A percentile compares a stretch with the other conserved stretches of the same genome.
These are phyloP conservation scores for Drosophila austrosaltans DNA, from an alignment of 2,888 invertebrate species.

Conservation along the genomic window DNA sequence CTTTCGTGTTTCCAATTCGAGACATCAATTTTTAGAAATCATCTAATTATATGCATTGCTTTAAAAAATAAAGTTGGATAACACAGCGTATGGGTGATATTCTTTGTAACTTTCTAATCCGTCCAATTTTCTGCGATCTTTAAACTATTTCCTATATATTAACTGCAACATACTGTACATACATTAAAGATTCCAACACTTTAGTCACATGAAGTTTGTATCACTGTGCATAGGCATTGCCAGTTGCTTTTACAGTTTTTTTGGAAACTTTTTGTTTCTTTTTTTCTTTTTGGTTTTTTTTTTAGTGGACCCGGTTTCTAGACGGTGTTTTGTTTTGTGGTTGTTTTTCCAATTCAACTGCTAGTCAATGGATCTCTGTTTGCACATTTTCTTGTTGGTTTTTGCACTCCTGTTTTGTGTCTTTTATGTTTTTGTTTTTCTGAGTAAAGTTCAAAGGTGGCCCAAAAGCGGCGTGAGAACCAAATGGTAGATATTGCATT, in stretches of 20 bases:
- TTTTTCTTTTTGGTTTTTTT: slow-evolving; percentile 34
- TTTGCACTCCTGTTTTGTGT: slow-evolving; percentile 68
- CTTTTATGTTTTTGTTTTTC: neutral
- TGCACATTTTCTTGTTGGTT: slow-evolving; percentile 52
- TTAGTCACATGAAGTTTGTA: neutral
- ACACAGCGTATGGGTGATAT: neutral
- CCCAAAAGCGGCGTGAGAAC: slow-evolving; percentile 63
- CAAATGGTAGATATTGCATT: slow-evolving; percentile 39
- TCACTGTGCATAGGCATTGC: slow-evolving; percentile 49
- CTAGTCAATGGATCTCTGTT: slow-evolving; percentile 69
- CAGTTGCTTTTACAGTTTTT: slow-evolving; percentile 66
- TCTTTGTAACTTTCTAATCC: neutral
- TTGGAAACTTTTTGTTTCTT: slow-evolving; percentile 43
- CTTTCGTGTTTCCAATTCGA: too few species aligned
- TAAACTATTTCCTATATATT: neutral
- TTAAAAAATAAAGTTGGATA: neutral
- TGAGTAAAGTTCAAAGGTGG: slow-evolving; percentile 72
- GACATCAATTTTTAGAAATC: too few species aligned
- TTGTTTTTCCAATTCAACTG: slow-evolving; percentile 41
- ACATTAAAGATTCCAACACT: neutral
- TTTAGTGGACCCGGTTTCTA: slow-evolving; percentile 44
- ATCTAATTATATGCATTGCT: too few species aligned
- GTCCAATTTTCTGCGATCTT: neutral
- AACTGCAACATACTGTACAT: neutral
- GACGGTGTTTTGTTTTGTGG: slow-evolving; percentile 37